Evolutionary conservation across 1,140 invertebrate genomes (phyloP), one percentile per base, ranked within the genome.

Genomic region (Drosophila melanogaster): DNA sequence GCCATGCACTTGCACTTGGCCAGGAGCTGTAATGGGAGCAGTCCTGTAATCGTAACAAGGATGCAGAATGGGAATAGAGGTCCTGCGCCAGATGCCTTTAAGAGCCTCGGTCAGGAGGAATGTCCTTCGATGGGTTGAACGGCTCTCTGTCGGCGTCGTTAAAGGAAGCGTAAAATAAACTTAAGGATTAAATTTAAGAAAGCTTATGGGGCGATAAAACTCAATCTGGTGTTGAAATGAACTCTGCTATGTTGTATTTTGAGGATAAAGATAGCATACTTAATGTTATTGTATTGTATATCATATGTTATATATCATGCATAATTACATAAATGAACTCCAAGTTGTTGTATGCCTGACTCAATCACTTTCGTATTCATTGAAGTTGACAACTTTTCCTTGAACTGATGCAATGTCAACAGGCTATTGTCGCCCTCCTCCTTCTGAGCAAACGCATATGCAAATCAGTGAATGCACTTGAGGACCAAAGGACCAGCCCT

Each of bases 1-100:
- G 40, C 43, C 78, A 73, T 61, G 67, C 54, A 67, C 61, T 66
- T 66, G 72, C 72, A 76, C 72, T 66, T 80, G 80, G 54, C 60
- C 54, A 75, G 55, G 33, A 47, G 53, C 38, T 0, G 44, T 37
- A 61, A 66, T 66, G 60, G 60, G 37, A 37, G 30, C 64, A 65
- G 58, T 47, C 37, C 46, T 33, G 43, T n/a, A 41, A 26, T 26
- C 47, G 10, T 3, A 4, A n/a, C 3, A 26, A 0, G 38, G 37
- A 49, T 12, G 30, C 30, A 37, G 17, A n/a, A 14, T 19, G 35
- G 24, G 4, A 5, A 35, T 53, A 24, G 4, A 49, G 30, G 7
- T 54, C 14, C 41, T 50, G 17, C 46, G 54, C 41, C 76, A 78
- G 57, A 77, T 70, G 74, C 30, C 44, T 26, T 71, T 59, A 46